Percentiles rank a stretch among this genome's conserved stretches.
Evolutionary conservation across 1,140 invertebrate genomes (phyloP).

Genomic region (Euura lappo): DNA sequence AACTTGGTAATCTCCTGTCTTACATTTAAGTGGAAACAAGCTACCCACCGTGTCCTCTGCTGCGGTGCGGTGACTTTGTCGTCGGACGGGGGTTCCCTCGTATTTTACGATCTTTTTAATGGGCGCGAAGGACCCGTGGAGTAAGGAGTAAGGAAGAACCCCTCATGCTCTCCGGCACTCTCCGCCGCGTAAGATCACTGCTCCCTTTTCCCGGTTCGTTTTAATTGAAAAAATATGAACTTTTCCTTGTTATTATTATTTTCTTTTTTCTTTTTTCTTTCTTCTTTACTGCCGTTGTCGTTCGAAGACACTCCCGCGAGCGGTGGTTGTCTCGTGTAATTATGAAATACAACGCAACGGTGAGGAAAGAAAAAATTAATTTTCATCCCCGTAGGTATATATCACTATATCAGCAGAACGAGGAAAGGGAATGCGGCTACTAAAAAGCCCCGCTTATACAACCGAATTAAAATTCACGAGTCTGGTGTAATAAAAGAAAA

Average conservation of each 20-base stretch:
- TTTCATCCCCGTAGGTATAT: not conserved
- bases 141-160: slow-evolving; percentile 32
- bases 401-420: too few relatives aligned
- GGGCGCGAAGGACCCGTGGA: slow-evolving; percentile 41
- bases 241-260: slow-evolving; percentile 37
- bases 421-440: too few relatives aligned
- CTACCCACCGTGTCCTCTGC: slow-evolving; percentile 11
- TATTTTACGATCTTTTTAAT: slow-evolving; percentile 46
- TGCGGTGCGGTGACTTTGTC: not conserved
- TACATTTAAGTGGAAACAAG: slow-evolving; percentile 39
- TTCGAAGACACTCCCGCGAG: slow-evolving; percentile 38
- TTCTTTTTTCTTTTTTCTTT: slow-evolving; percentile 5
- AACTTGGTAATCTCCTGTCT: slow-evolving; percentile 26
- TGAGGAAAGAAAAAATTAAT: slow-evolving; percentile 3
- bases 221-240: slow-evolving; percentile 62
- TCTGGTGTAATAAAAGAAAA: too few relatives aligned
- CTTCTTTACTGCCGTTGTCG: not conserved
- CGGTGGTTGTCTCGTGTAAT: slow-evolving; percentile 47
- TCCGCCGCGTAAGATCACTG: not conserved
- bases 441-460: too few relatives aligned
- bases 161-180: slow-evolving; percentile 32
- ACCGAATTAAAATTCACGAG: not conserved
- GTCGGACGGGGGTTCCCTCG: slow-evolving; percentile 25
- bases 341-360: slow-evolving; percentile 46
- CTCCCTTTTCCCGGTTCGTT: slow-evolving; percentile 30